phyloP scores from a whole-genome alignment of 1,140 invertebrate species.

The Brachystomella parvula region DNA sequence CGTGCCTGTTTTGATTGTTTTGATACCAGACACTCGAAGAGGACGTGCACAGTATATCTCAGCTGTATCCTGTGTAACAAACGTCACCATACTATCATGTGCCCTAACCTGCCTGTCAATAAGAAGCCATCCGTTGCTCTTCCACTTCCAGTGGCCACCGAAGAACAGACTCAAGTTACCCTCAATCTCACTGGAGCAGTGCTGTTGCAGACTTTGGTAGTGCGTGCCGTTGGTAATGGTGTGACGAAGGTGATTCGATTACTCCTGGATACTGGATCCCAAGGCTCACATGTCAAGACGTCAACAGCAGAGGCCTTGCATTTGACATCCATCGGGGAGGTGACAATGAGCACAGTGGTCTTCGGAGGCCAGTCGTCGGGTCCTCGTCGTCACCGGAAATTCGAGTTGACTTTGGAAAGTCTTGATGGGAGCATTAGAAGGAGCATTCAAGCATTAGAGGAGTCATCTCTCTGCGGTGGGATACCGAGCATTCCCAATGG shows the following conservation, averaged over 20 bases:
- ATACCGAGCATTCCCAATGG: conserved; percentile 9
- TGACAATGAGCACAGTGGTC: conserved; percentile 10
- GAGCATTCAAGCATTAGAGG: conserved; percentile 11
- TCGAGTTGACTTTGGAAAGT: conserved; percentile 3
- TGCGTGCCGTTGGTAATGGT: neutral
- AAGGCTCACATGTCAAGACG: conserved; percentile 15
- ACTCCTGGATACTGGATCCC: conserved; percentile 27
- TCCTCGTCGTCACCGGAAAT: conserved; percentile 3
- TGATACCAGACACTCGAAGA: neutral
- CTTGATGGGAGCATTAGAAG: neutral
- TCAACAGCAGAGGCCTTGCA: conserved; percentile 9
- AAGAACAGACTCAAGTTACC: neutral
- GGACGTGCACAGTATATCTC: neutral
- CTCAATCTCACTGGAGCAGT: neutral
- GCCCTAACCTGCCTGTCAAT: conserved; percentile 1
- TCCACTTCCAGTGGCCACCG: neutral
- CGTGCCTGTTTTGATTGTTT: conserved; percentile 14
- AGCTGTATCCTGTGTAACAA: conserved; percentile 12
- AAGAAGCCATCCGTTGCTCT: neutral
- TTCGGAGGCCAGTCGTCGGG: conserved; percentile 15
- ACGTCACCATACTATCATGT: conserved; percentile 3
- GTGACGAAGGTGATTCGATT: conserved; percentile 2
- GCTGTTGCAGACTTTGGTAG: conserved; percentile 20
- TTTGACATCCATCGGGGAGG: neutral
- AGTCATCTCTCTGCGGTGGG: conserved; percentile 17